Evolutionary conservation across 2,797 vertebrate species (phyloP).

Genomic region (Sebastes steindachneri): DNA sequence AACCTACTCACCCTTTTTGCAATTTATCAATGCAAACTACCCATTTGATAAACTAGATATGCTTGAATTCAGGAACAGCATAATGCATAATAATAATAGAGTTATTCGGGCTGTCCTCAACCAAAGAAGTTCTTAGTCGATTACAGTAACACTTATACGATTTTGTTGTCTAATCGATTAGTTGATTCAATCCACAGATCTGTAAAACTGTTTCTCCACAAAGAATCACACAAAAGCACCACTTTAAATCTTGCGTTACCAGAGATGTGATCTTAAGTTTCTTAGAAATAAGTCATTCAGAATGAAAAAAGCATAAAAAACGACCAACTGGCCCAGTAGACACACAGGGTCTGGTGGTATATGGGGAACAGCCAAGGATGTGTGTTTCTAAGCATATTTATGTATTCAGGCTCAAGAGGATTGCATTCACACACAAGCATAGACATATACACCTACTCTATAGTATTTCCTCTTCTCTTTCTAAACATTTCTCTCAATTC

Average conservation of each 20-base stretch:
- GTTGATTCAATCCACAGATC: too few relatives aligned
- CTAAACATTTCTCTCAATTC: constrained; percentile 51
- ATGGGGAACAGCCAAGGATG: not conserved
- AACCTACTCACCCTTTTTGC: not conserved
- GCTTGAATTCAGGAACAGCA: not conserved
- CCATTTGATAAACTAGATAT: not conserved
- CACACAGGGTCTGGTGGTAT: not conserved
- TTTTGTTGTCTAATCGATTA: too few relatives aligned
- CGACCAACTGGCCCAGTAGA: not conserved
- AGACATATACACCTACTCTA: not conserved
- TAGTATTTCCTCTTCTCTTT: constrained; percentile 23
- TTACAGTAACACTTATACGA: too few relatives aligned
- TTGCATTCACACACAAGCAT: constrained; percentile 5
- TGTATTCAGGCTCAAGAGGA: not conserved
- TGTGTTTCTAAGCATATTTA: constrained; percentile 9
- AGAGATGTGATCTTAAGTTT: too few relatives aligned
- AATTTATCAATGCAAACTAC: not conserved
- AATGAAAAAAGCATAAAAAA: too few relatives aligned
- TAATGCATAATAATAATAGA: not conserved
- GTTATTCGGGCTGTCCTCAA: not conserved
- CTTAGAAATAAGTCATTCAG: too few relatives aligned
- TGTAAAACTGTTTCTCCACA: too few relatives aligned
- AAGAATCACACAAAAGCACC: too few relatives aligned
- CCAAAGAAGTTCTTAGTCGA: accelerated
- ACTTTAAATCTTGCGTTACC: too few relatives aligned